Percentiles rank a stretch among this genome's conserved stretches.
Conservation (phyloP, 2,888 invertebrate species). For the Suillia variegata region DNA sequence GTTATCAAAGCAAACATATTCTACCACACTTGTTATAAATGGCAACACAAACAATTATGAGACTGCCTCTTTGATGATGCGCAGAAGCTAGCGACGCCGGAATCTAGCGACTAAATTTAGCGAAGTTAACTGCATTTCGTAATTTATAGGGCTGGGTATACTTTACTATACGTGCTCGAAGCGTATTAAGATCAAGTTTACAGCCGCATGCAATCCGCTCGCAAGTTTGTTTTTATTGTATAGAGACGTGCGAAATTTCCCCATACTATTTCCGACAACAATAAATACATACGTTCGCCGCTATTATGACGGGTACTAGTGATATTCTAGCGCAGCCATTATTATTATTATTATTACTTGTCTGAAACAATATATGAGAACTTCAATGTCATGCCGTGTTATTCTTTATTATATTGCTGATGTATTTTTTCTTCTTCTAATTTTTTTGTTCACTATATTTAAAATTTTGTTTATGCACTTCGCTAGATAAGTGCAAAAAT, state of each 20-base stretch:
- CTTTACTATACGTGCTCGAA: constrained; percentile 23
- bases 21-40: too few relatives aligned
- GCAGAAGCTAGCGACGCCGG: too few relatives aligned
- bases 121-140: too few relatives aligned
- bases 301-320: too few relatives aligned
- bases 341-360: constrained; percentile 10
- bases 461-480: constrained; percentile 5
- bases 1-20: too few relatives aligned
- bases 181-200: constrained; percentile 23
- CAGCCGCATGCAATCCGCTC: not conserved
- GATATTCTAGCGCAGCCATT: constrained; percentile 7
- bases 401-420: constrained; percentile 17
- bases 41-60: too few relatives aligned
- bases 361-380: constrained; percentile 20
- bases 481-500: constrained; percentile 2
- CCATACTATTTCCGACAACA: too few relatives aligned
- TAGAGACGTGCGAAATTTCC: too few relatives aligned
- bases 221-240: not conserved
- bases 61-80: too few relatives aligned
- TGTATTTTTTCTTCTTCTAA: not conserved
- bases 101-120: too few relatives aligned
- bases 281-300: too few relatives aligned
- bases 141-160: too few relatives aligned
- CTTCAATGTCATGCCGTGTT: constrained; percentile 13
- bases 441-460: not conserved